Evolutionary conservation across 2,113 vertebrate species (phyloP), one percentile per base, ranked within the genome.

Genomic region (Chascanopsetta lugubris): DNA sequence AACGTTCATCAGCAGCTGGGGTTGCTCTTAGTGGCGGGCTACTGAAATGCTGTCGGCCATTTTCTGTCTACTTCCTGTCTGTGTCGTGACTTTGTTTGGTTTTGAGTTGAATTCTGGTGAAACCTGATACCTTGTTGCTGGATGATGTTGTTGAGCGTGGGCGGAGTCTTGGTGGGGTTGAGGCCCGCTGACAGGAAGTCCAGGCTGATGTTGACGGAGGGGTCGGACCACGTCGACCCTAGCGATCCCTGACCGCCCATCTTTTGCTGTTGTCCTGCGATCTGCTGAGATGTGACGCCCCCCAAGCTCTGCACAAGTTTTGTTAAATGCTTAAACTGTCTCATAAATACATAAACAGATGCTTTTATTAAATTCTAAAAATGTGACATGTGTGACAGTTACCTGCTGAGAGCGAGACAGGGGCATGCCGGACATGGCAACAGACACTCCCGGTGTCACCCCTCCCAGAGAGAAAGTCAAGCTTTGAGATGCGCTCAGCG

Each of bases 161-260:
- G 95, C 46, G 96, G 96, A 32, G 96, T 93, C 86, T 98, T 98
- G 24, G 94, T 92, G 83, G 94, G 93, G 82, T 98, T 96, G 92
- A 96, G 94, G 69, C 95, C 96, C 72, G 95, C 94, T 64, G 96
- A 93, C 72, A 98, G 93, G 90, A 97, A 98, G 92, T 99, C 97
- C 84, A 99, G 93, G 88, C 94, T 98, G 91, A 99, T 99, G 93
- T 99, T 98, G 81, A 99, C 97, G n/a, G 96, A 98, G 72, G 96
- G 95, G 83, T 99, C 97, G 29, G 96, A 98, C 97, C 97, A 99
- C 17, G 97, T 99, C 20, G 95, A 91, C 2, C 96, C 96, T 70
- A 99, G 88, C 21, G 93, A 91, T 17, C 82, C 73, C 88, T 95
- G 97, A 87, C 87, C 90, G 34, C 94, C 93, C 80, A 93, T 92